Evolutionary conservation across 2,113 vertebrate species (phyloP).

Genomic region (Columbina picui): DNA sequence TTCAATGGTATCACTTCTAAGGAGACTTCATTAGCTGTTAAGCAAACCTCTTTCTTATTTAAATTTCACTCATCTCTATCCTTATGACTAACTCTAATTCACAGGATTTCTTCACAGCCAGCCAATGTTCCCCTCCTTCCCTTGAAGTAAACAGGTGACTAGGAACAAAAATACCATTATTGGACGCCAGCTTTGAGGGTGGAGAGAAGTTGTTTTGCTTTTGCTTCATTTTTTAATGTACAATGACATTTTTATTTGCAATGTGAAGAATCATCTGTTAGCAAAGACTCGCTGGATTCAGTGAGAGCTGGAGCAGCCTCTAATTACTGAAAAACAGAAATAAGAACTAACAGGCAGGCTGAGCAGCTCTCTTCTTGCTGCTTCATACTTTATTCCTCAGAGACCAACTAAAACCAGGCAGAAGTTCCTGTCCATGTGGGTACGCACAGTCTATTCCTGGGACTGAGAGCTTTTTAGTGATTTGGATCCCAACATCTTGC

Average conservation of each 20-base stretch:
- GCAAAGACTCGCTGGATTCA: not conserved
- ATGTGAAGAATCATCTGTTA: not conserved
- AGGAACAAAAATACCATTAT: not conserved
- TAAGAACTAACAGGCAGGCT: not conserved
- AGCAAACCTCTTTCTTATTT: constrained; percentile 45
- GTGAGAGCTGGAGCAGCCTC: not conserved
- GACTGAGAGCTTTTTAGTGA: not conserved
- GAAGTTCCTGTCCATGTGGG: not conserved
- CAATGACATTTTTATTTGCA: not conserved
- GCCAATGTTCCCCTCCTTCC: not conserved
- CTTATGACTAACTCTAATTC: constrained; percentile 41
- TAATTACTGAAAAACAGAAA: not conserved
- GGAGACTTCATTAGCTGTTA: constrained; percentile 11
- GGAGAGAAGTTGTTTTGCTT: not conserved
- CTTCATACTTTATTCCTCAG: not conserved
- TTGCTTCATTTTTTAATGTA: not conserved
- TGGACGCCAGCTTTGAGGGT: not conserved
- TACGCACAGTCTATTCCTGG: not conserved
- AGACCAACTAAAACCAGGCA: not conserved
- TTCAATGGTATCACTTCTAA: constrained; percentile 26
- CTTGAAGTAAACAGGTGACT: not conserved
- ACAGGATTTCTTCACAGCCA: constrained; percentile 7
- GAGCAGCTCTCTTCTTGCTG: not conserved
- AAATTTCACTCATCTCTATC: constrained; percentile 30
- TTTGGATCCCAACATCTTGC: not conserved